phyloP scores from a whole-genome alignment of 2,888 invertebrate genomes.

The Pandemis corylana region DNA sequence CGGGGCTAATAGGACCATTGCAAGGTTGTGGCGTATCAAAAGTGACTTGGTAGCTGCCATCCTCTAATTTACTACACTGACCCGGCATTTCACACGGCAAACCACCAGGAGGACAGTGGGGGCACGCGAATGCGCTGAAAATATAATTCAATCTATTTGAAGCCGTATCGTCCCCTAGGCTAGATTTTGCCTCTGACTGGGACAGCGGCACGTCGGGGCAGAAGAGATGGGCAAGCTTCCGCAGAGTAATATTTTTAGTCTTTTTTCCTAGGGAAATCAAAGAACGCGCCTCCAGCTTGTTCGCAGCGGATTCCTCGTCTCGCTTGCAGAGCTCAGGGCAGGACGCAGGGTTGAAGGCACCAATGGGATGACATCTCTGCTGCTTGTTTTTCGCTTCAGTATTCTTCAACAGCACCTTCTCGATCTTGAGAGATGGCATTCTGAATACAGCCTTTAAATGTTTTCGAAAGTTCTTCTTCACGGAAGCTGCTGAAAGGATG shows the following conservation, averaged over 20 bases:
- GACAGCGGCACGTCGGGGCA: neutral
- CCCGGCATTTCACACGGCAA: neutral
- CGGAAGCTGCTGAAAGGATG: slow-evolving; percentile 70
- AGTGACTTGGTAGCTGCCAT: neutral
- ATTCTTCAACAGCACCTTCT: neutral
- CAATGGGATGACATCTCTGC: neutral
- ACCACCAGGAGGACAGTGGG: neutral
- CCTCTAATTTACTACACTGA: neutral
- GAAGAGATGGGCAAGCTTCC: neutral
- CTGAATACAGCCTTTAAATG: slow-evolving; percentile 45
- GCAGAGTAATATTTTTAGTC: neutral
- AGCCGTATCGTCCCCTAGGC: neutral
- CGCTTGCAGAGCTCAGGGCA: neutral
- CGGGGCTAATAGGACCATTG: slow-evolving; percentile 12
- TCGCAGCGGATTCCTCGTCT: neutral
- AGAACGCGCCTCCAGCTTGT: neutral
- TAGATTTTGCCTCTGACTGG: neutral
- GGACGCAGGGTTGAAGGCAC: neutral
- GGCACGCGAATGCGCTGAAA: neutral
- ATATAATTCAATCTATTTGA: neutral
- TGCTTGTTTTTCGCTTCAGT: neutral
- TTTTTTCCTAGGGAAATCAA: neutral
- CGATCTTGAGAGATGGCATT: slow-evolving; percentile 5
- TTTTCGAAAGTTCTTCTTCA: slow-evolving; percentile 57
- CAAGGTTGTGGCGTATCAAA: neutral